Conservation (phyloP, 2,113 vertebrate genomes). For the Lepus americanus region DNA sequence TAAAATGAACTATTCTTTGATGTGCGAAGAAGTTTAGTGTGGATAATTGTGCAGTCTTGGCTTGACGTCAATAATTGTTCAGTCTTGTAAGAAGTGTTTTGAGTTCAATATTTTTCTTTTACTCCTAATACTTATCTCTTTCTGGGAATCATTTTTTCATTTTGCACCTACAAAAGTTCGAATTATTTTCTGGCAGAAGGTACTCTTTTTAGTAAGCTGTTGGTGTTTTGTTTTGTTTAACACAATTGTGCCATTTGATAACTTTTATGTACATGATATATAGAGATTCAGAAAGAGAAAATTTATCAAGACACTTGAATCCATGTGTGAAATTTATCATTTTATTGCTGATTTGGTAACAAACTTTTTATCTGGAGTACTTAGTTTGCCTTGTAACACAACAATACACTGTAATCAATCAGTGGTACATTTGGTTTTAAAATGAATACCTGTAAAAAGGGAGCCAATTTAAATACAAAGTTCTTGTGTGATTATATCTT, state of each 20-base stretch:
- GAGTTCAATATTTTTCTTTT: background rate
- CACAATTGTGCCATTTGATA: background rate
- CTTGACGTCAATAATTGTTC: background rate
- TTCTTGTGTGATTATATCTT: background rate
- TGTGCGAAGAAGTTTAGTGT: background rate
- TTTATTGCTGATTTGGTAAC: background rate
- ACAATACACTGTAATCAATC: background rate
- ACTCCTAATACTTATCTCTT: constrained; percentile 20
- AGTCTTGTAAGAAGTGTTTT: background rate
- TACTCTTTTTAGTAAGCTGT: background rate
- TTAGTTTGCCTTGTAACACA: background rate
- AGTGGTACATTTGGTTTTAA: background rate
- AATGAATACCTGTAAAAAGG: constrained; percentile 43
- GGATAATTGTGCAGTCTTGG: background rate
- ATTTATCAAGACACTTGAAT: background rate
- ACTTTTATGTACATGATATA: background rate
- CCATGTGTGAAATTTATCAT: background rate
- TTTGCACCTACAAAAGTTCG: background rate
- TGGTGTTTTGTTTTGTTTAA: background rate
- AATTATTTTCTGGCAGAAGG: constrained; percentile 4
- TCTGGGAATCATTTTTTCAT: background rate
- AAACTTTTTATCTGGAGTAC: background rate
- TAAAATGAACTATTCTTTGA: background rate
- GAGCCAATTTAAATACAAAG: background rate
- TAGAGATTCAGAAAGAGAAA: background rate